A percentile compares a stretch with the other conserved stretches of the same genome.
These are phyloP conservation scores for Phalacrocorax aristotelis DNA, from an alignment of 2,113 vertebrate genomes.

Conservation along the genomic window DNA sequence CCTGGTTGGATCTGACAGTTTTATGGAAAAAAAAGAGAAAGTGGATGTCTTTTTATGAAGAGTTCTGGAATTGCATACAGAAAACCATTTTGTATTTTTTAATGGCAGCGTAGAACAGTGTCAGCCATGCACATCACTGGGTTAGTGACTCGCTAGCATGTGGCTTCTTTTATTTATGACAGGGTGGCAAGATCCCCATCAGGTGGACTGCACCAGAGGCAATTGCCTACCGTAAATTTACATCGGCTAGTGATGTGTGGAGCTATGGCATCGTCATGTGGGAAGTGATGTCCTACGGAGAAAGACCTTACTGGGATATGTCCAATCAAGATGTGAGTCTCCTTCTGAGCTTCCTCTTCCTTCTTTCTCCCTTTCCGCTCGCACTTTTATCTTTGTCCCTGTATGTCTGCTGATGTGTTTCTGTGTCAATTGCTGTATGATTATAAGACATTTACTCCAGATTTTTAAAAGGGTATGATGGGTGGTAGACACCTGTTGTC, in stretches of 20 bases:
- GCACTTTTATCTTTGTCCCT: neutral
- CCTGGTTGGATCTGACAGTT: constrained; percentile 33
- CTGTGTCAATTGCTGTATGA: neutral
- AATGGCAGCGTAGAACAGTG: neutral
- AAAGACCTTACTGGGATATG: constrained; percentile 99
- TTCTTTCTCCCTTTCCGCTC: neutral
- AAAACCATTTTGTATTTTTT: neutral
- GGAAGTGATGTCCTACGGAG: constrained; percentile 99
- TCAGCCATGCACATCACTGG: neutral
- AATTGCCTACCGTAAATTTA: constrained; percentile 97
- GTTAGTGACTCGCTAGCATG: neutral
- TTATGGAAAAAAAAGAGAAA: constrained; percentile 26
- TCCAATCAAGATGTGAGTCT: constrained; percentile 95
- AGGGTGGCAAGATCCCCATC: constrained; percentile 99
- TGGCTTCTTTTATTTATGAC: constrained; percentile 21
- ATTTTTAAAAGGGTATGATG: neutral
- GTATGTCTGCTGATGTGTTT: neutral
- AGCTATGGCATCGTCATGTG: constrained; percentile 98
- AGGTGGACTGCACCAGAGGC: constrained; percentile 98
- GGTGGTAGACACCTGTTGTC: neutral
- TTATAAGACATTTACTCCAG: neutral
- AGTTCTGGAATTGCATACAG: neutral
- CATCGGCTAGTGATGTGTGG: constrained; percentile 95
- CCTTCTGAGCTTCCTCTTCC: neutral
- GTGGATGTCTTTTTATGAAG: neutral